Base-by-base conservation (phyloP, 2,888 invertebrate species). In the Sericinus montela region DNA sequence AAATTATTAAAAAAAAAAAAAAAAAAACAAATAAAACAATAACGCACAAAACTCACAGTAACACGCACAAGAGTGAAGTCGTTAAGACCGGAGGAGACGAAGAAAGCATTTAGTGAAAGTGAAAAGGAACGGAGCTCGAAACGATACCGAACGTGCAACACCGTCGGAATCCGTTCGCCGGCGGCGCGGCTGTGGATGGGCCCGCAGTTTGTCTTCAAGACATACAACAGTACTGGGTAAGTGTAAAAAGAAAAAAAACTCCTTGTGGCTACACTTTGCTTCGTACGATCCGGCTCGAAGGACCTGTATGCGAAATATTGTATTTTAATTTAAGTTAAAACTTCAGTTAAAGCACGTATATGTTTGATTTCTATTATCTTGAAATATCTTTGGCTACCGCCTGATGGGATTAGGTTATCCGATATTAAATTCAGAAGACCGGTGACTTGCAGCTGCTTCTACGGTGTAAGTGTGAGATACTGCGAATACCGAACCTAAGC, bases 191-290 rank as follows among this genome's bases (percentile, higher is more conserved):
- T 99, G 16, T 99, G 99, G 99, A 98, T 99, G 98, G 99, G 99
- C 8, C 99, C 99, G n/a, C 99, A 99, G 88, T 99, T 99, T 79
- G 94, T 96, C 23, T 99, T 99, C 85, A 98, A 98, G 86, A 97
- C 97, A 8, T 97, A 96, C 74, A 95, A 94, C 66, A 91, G 92
- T 43, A 93, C 92, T 65, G 94, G 95, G 95, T 94, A 70, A 75
- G 87, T 72, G 39, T 8, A 13, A 25, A 8, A 11, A 16, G 38
- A 16, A 13, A 25, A 8, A 11, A 16, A 41, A 16, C 30, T 25
- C 10, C 10, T 39, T 25, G 6, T n/a, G 13, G 4, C 14, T 15
- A 1, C 9, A 8, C 15, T 28, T 28, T 35, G 8, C 15, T 14
- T n/a, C 11, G 7, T 39, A 13, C 11, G 0, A 16, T 38, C n/a